A percentile compares a stretch with the other conserved stretches of the same genome.
Evolutionary conservation across 2,797 vertebrate species (phyloP).

Genomic region (Peromyscus melanophrys): DNA sequence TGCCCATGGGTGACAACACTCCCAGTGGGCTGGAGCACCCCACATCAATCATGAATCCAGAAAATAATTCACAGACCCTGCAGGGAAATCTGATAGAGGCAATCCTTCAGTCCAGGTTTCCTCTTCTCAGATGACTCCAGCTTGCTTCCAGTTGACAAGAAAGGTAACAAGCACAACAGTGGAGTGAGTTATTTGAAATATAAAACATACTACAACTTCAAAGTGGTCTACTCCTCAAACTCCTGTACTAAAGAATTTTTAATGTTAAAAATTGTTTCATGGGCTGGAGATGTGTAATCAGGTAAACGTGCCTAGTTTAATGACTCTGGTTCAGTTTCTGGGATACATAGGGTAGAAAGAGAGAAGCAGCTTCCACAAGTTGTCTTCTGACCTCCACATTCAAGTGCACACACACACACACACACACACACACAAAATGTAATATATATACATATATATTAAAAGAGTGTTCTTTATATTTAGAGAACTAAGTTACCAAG

Average conservation of each 20-base stretch:
- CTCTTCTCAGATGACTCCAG: not conserved
- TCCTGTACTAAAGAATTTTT: not conserved
- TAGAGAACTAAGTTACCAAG: not conserved
- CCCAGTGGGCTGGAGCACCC: not conserved
- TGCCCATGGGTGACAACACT: too few species aligned
- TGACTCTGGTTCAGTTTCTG: not conserved
- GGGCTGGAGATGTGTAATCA: not conserved
- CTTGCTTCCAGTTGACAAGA: not conserved
- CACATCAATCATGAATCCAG: too few species aligned
- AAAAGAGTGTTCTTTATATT: slow-evolving; percentile 17
- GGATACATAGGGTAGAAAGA: not conserved
- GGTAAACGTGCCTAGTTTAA: not conserved
- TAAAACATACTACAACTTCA: not conserved
- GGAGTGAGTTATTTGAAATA: slow-evolving; percentile 13
- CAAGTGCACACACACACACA: not conserved
- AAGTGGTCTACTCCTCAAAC: not conserved
- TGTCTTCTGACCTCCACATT: not conserved
- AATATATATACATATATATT: too few species aligned
- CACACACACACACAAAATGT: not conserved
- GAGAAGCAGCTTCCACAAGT: not conserved
- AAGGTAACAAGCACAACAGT: too few species aligned
- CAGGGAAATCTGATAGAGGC: not conserved
- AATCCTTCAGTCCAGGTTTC: too few species aligned
- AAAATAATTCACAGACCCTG: not conserved
- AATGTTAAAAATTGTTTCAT: not conserved